These are phyloP conservation scores for Tholera decimalis DNA, from an alignment of 2,888 invertebrate genomes.

Conservation along the genomic window DNA sequence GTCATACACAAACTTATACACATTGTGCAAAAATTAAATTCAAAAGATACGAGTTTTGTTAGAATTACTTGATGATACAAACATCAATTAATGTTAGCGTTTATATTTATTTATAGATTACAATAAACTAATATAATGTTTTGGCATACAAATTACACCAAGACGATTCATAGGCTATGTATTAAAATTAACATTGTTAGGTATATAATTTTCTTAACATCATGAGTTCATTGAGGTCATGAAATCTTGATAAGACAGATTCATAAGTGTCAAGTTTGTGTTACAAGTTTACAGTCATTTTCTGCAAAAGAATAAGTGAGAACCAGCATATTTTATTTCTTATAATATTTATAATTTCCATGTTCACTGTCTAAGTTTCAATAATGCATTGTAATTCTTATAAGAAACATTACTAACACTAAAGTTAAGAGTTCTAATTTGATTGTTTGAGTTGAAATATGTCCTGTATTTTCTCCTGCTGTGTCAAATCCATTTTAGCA, in stretches of 20 bases:
- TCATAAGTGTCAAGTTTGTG: conserved; percentile 10
- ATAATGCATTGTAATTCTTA: too few species aligned
- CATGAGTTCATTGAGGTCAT: conserved; percentile 34
- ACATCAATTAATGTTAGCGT: too few species aligned
- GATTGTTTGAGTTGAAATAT: background rate
- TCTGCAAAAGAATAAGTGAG: background rate
- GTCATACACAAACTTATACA: too few species aligned
- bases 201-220: conserved; percentile 20
- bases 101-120: conserved; percentile 12
- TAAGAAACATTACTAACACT: too few species aligned
- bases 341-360: background rate
- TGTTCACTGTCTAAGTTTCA: too few species aligned
- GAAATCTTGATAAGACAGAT: conserved; percentile 24
- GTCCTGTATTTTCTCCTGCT: too few species aligned
- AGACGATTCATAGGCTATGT: background rate
- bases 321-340: background rate
- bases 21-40: background rate
- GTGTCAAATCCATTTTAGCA: too few species aligned
- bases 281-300: background rate
- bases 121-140: too few species aligned
- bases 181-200: conserved; percentile 6
- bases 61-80: background rate
- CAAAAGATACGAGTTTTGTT: background rate
- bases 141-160: too few species aligned
- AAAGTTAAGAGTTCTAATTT: background rate